Base-by-base conservation (phyloP, 2,888 invertebrate genomes). In the Artemia sp. region DNA sequence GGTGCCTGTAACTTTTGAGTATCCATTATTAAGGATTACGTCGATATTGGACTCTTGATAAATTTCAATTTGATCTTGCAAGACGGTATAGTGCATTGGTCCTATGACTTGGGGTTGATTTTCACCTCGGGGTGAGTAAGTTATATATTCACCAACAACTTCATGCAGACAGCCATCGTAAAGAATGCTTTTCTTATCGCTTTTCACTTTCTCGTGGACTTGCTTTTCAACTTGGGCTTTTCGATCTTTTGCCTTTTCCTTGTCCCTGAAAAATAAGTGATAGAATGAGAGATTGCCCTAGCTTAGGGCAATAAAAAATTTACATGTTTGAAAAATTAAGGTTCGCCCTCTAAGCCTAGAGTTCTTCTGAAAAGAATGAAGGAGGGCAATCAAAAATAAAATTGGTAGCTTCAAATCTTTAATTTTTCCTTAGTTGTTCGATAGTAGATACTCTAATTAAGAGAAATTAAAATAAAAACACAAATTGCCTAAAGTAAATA, bases 61-160 rank as follows among this genome's bases (percentile, higher is more conserved):
- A 9, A 75, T 72, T 70, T 76, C 75, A 51, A 75, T 69, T 67
- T 75, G 75, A 11, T 75, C 75, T 72, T 74, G 75, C 12, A 73
- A 71, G 66, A 75, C 70, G 14, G 68, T 71, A 14, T 74, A 74
- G 10, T 74, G 74, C 53, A 74, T 53, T 9, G 73, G 73, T 12
- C 73, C 71, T 38, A 75, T 73, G 8, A 73, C 73, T 68, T 71
- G 67, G 4, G 69, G 67, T 19, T 52, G 52, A 8, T 52, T 67
- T 24, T 70, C 68, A 1, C 68, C 69, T 10, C 51, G 53, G 38
- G 71, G 68, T 14, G 70, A 69, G 67, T 70, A 73, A 24, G 71
- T 70, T 14, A 70, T 68, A 51, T 73, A 70, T 4, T 67, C 68
- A 9, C 72, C 73, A 8, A 73, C 70, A 12, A 70, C 68, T 70